Percentiles rank a stretch among this genome's conserved stretches.
phyloP scores from a whole-genome alignment of 92 coral and sea anemone genomes.

The Heliopora coerulea region DNA sequence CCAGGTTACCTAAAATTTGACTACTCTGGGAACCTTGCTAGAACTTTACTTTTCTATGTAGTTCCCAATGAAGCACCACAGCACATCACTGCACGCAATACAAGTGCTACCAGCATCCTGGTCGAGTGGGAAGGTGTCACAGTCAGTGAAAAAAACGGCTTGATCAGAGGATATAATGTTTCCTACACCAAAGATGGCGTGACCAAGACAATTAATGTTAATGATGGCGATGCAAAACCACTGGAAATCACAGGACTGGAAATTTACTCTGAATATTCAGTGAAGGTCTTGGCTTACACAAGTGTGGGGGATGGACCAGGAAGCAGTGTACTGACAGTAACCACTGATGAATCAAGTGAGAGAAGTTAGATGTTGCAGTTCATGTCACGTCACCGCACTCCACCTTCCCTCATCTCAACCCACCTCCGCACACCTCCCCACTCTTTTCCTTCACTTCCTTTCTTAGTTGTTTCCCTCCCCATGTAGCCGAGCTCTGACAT shows the following conservation, averaged over 20 bases:
- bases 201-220: slow-evolving; percentile 6
- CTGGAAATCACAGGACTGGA: slow-evolving; percentile 51
- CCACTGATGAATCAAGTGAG: slow-evolving; percentile 36
- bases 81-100: slow-evolving; percentile 28
- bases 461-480: too few relatives aligned
- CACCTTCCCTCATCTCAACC: too few relatives aligned
- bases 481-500: too few relatives aligned
- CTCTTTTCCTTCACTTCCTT: too few relatives aligned
- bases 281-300: slow-evolving; percentile 61
- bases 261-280: slow-evolving; percentile 44
- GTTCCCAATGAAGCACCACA: slow-evolving; percentile 62
- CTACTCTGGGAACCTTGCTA: too few relatives aligned
- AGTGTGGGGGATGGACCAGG: slow-evolving; percentile 62
- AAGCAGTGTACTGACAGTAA: not conserved
- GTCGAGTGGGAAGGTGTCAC: slow-evolving; percentile 61
- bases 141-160: slow-evolving; percentile 60
- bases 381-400: too few relatives aligned
- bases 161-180: slow-evolving; percentile 63
- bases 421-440: too few relatives aligned
- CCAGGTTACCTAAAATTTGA: too few relatives aligned
- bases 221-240: slow-evolving; percentile 15
- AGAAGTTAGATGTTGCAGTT: too few relatives aligned
- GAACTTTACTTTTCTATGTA: not conserved
- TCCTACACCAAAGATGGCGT: slow-evolving; percentile 16
- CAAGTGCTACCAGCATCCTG: slow-evolving; percentile 52